Conservation (phyloP, 2,113 vertebrate genomes). For the Leiothrix lutea region DNA sequence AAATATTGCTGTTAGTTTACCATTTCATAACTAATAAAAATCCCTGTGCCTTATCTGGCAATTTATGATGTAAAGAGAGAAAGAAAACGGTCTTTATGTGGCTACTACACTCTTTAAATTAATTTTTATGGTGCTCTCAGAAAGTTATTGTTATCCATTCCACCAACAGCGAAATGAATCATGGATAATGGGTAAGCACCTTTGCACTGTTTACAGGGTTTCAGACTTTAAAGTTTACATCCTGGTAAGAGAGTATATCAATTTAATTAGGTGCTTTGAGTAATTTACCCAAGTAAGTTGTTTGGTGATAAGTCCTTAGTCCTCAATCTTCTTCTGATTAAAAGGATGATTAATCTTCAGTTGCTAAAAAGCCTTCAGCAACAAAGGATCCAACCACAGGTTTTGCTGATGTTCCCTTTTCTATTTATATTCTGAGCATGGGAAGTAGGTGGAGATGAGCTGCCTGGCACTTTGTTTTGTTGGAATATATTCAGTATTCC, state of each 20-base stretch:
- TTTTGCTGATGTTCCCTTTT: constrained; percentile 2
- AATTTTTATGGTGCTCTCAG: constrained; percentile 48
- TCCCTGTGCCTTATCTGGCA: neutral
- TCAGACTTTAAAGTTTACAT: constrained; percentile 50
- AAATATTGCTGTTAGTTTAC: constrained; percentile 41
- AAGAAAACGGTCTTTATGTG: constrained; percentile 29
- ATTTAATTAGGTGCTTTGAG: constrained; percentile 62
- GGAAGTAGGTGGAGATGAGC: constrained; percentile 4
- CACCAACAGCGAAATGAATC: constrained; percentile 29
- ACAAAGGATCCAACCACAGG: neutral
- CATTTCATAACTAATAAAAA: constrained; percentile 31
- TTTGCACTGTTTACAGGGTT: constrained; percentile 39
- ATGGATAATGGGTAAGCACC: constrained; percentile 19
- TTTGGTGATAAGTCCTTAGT: constrained; percentile 50
- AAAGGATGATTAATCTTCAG: constrained; percentile 49
- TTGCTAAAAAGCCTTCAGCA: constrained; percentile 4
- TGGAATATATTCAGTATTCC: constrained; percentile 36
- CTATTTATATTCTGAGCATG: constrained; percentile 31
- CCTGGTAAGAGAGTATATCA: constrained; percentile 48
- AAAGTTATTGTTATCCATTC: constrained; percentile 47
- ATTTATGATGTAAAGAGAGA: constrained; percentile 35
- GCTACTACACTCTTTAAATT: constrained; percentile 42
- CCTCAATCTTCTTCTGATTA: constrained; percentile 64
- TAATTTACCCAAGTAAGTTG: constrained; percentile 59
- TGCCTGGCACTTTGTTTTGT: constrained; percentile 33